Base-by-base conservation (phyloP, 2,113 vertebrate species). In the Porphyrio hochstetteri region DNA sequence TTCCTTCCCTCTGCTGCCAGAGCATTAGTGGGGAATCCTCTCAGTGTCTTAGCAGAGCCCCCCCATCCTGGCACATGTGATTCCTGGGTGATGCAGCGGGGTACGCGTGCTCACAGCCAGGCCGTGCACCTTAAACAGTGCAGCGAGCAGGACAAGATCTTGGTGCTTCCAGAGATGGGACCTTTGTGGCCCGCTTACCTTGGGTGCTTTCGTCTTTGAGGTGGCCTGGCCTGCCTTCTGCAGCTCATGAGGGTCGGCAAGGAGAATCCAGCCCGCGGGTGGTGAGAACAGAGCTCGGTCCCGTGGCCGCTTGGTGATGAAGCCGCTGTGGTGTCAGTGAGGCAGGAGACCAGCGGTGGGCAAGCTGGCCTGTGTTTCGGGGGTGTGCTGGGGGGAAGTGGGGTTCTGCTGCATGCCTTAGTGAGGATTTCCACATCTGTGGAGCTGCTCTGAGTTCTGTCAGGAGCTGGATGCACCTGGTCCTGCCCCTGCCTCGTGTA, bases 61-160 rank as follows among this genome's bases (percentile, higher is more conserved):
- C n/a, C 16, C 2, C 6, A 4, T 18, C 55, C 83, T 56, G 25
- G n/a, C 65, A 23, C 4, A 4, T 29, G 36, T 5, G 14, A 27
- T 53, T 63, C 57, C 36, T n/a, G 25, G 29, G 36, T 16, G 53
- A 91, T 64, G 38, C 38, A 64, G 35, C 0, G 0, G 9, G 31
- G 74, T 59, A 11, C 2, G 1, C 2, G 4, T 21, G 33, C 36
- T 56, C 3, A 2, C 24, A 68, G 50, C 20, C 0, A 0, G 25
- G 25, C 29, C 29, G 35, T 31, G 44, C 35, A 17, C 23, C 13
- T 19, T 24, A 33, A 82, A 38, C 1, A 4, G 13, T 11, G 27
- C 33, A 17, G 44, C n/a, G 8, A 71, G 35, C 24, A 20, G 59
- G 77, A 33, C 68, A 56, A 75, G 55, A 33, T 28, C 48, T 10